Evolutionary conservation across 2,113 vertebrate genomes (phyloP), one percentile per base, ranked within the genome.

Genomic region (Neodontobutis hainanensis): DNA sequence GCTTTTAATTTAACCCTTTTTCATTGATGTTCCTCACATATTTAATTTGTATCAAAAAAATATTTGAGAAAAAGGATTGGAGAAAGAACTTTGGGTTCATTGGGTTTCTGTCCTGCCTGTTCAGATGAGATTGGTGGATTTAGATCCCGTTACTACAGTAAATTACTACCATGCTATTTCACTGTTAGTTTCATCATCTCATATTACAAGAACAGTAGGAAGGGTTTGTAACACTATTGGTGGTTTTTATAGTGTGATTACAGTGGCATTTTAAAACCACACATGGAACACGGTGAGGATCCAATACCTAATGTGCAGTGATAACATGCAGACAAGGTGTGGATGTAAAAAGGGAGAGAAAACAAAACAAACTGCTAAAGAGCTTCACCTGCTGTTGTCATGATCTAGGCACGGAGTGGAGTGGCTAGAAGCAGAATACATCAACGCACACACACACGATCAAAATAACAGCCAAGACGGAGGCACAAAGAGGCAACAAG

Each of bases 321-420:
- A 49, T 49, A 65, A 46, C 81, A 75, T 82, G 77, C 84, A 68
- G n/a, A 56, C 27, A 55, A 50, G 46, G 43, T 40, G 34, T 50
- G 61, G 64, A 46, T 42, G 61, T 76, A 55, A 68, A 43, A 58
- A 63, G 19, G 19, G 19, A 40, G 65, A 65, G 35, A 35, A 36
- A 27, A 77, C 2, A 2, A 35, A 71, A 14, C 61, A n/a, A 68
- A 60, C 66, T 63, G 80, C 61, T 87, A 85, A 92, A 90, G 78
- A 94, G 83, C 80, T 92, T 98, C 96, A 98, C 96, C 96, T 98
- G 96, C 96, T 96, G 95, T 95, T 95, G 95, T 98, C 96, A 93
- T 95, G 94, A 87, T 98, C 96, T 94, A 97, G 94, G 94, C 93
- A 97, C 88, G 96, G 95, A 94, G 96, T 96, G 83, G 95, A 88